phyloP scores from a whole-genome alignment of 2,888 invertebrate genomes.

The Macrophya annulata region DNA sequence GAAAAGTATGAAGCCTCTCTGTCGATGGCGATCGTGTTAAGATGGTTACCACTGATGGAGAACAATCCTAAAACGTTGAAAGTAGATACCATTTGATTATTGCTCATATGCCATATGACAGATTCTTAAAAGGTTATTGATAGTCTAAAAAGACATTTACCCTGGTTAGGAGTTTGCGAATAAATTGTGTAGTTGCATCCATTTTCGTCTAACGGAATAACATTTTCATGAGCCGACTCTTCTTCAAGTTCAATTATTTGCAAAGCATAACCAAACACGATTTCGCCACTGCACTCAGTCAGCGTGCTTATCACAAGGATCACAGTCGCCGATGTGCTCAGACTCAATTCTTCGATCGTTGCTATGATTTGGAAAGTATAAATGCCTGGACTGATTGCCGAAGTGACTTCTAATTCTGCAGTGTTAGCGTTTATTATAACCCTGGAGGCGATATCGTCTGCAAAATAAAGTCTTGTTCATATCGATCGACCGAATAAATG shows the following conservation, averaged over 20 bases:
- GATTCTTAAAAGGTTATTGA: background rate
- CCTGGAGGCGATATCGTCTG: constrained; percentile 41
- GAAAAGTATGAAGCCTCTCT: constrained; percentile 53
- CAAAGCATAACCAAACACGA: constrained; percentile 53
- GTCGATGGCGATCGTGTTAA: constrained; percentile 52
- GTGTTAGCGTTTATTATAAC: constrained; percentile 36
- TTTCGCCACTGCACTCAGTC: constrained; percentile 49
- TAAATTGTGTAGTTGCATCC: constrained; percentile 55
- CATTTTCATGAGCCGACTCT: constrained; percentile 47
- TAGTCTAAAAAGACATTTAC: background rate
- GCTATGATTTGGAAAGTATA: constrained; percentile 53
- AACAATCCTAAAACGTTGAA: constrained; percentile 44
- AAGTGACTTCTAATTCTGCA: constrained; percentile 44
- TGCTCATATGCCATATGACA: background rate
- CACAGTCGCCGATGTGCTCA: constrained; percentile 42
- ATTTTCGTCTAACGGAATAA: constrained; percentile 54
- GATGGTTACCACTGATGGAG: constrained; percentile 16
- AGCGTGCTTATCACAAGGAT: constrained; percentile 45
- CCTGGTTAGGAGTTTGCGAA: constrained; percentile 53
- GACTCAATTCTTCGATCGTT: constrained; percentile 33
- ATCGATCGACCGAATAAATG: background rate
- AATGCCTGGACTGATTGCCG: constrained; percentile 38
- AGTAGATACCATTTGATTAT: background rate
- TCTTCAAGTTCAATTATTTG: constrained; percentile 54
- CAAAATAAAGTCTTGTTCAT: background rate